These are phyloP conservation scores for Balaenoptera acutorostrata DNA, from an alignment of 2,113 vertebrate species.

Conservation along the genomic window DNA sequence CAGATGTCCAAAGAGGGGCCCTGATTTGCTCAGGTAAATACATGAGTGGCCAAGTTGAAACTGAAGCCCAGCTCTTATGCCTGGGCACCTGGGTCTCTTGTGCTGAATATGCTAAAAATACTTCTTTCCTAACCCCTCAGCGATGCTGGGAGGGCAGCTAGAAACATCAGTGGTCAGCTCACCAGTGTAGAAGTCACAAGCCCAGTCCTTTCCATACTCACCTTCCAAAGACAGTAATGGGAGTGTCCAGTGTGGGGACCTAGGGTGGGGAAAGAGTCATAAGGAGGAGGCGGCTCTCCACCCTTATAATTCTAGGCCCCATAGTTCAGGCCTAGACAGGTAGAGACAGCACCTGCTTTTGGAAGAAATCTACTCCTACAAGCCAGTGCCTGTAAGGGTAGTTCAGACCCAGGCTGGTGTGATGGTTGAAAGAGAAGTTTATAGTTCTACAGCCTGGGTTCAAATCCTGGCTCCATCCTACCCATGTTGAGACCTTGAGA, in stretches of 20 bases:
- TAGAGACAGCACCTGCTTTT: not conserved
- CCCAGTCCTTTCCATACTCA: not conserved
- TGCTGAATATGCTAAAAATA: not conserved
- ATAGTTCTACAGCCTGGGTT: not conserved
- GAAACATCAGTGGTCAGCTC: not conserved
- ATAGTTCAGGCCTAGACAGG: not conserved
- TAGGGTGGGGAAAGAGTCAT: not conserved
- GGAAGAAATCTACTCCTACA: not conserved
- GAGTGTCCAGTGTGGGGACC: not conserved
- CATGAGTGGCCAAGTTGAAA: not conserved
- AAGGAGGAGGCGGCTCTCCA: not conserved
- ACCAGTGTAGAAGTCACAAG: not conserved
- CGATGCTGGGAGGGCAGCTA: not conserved
- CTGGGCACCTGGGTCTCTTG: not conserved
- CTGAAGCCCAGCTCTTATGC: not conserved
- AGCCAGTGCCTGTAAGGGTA: not conserved
- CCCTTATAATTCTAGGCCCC: not conserved
- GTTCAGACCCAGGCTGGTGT: not conserved
- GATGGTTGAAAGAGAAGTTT: not conserved
- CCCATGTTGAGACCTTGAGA: not conserved
- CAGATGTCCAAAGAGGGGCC: not conserved
- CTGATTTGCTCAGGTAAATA: slow-evolving; percentile 18
- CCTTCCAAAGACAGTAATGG: not conserved
- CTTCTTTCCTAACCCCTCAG: not conserved
- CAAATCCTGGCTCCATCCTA: not conserved